Conservation (phyloP, 2,113 vertebrate genomes). For the Progne subis region DNA sequence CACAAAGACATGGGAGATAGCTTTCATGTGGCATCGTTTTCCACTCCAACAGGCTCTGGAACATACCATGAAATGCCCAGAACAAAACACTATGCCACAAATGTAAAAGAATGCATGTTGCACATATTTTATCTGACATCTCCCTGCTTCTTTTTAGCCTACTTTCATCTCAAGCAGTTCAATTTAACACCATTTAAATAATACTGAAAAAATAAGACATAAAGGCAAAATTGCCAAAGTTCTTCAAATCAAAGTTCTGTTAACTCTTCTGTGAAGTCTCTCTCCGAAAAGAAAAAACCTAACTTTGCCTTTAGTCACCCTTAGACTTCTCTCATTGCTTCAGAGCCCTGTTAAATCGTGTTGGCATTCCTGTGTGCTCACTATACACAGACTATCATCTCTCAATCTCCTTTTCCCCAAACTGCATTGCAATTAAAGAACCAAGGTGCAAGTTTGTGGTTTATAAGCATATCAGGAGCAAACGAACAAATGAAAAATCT, state of each 20-base stretch:
- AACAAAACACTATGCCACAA: constrained; percentile 21
- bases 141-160: neutral
- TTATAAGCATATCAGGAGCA: neutral
- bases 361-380: neutral
- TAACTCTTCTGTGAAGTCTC: neutral
- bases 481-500: neutral
- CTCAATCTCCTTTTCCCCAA: neutral
- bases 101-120: neutral
- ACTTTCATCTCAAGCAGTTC: neutral
- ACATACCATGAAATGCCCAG: constrained; percentile 35
- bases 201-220: neutral
- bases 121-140: neutral
- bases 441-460: neutral
- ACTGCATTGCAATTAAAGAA: neutral
- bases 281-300: neutral
- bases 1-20: constrained; percentile 56
- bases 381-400: neutral
- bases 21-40: constrained; percentile 51
- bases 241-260: neutral
- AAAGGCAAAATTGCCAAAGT: neutral
- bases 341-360: neutral
- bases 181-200: neutral
- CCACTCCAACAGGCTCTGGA: constrained; percentile 39
- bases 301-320: neutral
- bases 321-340: neutral